Percentiles rank a stretch among this genome's conserved stretches.
Evolutionary conservation across 2,797 vertebrate species (phyloP).

Genomic region (Enoplosus armatus): DNA sequence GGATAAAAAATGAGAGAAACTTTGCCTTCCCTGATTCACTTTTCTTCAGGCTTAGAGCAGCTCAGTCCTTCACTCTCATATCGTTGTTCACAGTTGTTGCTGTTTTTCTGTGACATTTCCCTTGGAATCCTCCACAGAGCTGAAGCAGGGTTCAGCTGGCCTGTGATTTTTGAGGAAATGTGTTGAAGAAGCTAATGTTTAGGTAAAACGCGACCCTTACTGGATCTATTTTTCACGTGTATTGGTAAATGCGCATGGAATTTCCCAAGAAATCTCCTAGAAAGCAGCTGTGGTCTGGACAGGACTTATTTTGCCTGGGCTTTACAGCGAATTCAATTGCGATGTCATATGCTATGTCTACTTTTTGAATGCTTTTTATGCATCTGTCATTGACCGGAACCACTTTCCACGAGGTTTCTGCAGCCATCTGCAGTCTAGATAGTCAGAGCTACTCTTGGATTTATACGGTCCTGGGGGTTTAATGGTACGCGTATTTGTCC

Average conservation of each 20-base stretch:
- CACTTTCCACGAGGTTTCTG: not conserved
- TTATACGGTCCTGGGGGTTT: no score
- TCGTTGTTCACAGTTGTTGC: not conserved
- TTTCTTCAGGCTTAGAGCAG: constrained; percentile 10
- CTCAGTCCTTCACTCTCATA: not conserved
- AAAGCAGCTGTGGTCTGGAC: not conserved
- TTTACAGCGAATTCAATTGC: no score
- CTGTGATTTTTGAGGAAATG: not conserved
- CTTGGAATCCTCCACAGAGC: not conserved
- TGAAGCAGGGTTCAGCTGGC: not conserved
- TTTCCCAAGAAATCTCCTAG: not conserved
- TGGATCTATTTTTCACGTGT: not conserved
- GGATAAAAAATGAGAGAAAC: constrained; percentile 32
- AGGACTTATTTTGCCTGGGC: not conserved
- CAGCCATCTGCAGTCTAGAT: not conserved
- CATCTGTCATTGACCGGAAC: not conserved
- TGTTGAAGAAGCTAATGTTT: not conserved
- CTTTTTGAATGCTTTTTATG: not conserved
- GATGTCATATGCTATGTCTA: no score
- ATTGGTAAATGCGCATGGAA: not conserved
- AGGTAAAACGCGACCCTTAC: not conserved
- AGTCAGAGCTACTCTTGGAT: not conserved
- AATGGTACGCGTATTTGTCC: not conserved
- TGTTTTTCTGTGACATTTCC: not conserved
- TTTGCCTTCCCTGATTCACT: not conserved